These are phyloP conservation scores for Perizoma flavofasciatum DNA, from an alignment of 2,888 invertebrate species.

Conservation along the genomic window DNA sequence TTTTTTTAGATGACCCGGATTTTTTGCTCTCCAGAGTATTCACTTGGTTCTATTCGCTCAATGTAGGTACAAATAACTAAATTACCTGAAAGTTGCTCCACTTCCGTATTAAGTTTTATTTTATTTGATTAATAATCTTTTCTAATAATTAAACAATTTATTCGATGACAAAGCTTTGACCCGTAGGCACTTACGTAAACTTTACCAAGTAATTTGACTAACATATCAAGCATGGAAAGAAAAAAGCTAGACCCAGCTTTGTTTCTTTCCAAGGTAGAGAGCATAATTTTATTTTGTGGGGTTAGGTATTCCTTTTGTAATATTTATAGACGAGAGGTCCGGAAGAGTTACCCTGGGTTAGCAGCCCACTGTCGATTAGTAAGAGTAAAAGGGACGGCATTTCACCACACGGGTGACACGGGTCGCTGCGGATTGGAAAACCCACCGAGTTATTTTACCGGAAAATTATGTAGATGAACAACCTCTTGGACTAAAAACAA, in stretches of 20 bases:
- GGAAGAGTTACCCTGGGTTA: too few species aligned
- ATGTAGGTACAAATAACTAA: background rate
- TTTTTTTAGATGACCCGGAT: too few species aligned
- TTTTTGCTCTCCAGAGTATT: too few species aligned
- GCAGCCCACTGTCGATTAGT: too few species aligned
- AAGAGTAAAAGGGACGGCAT: too few species aligned
- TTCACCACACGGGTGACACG: too few species aligned
- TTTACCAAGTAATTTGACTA: conserved; percentile 3
- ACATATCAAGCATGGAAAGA: background rate
- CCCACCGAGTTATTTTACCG: too few species aligned
- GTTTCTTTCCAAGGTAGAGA: background rate
- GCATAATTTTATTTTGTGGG: background rate
- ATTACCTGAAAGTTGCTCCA: background rate
- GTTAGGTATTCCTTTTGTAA: background rate
- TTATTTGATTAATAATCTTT: conserved; percentile 2
- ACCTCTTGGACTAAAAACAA: too few species aligned
- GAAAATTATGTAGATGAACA: too few species aligned
- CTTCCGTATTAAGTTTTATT: background rate
- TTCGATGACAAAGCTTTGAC: conserved; percentile 2
- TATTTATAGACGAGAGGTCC: background rate
- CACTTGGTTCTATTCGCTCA: background rate
- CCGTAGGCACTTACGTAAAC: conserved; percentile 8
- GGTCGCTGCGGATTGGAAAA: background rate
- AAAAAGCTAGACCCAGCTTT: conserved; percentile 3
- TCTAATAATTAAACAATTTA: conserved; percentile 12